Conservation (phyloP, 2,797 vertebrate genomes). For the Tenualosa thibaudeaui region DNA sequence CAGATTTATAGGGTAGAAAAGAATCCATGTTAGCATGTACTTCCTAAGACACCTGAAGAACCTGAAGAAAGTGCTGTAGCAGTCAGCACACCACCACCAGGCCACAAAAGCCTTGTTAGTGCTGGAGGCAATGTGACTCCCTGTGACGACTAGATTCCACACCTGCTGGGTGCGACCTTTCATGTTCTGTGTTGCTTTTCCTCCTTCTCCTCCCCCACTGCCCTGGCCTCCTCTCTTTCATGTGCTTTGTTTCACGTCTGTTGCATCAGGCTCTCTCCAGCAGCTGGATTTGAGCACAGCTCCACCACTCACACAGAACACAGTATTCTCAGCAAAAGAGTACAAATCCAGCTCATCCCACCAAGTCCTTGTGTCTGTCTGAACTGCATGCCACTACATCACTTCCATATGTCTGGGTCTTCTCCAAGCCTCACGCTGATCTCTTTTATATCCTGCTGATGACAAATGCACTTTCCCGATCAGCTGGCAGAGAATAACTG, state of each 20-base stretch:
- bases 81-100: constrained; percentile 28
- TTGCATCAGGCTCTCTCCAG: constrained; percentile 8
- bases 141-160: not conserved
- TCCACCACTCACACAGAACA: not conserved
- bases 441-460: not conserved
- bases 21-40: not conserved
- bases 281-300: constrained; percentile 2
- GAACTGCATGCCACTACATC: not conserved
- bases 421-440: not conserved
- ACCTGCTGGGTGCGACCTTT: constrained; percentile 11
- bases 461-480: too few relatives aligned
- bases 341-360: not conserved
- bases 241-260: not conserved
- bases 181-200: not conserved
- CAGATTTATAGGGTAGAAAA: not conserved
- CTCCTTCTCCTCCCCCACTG: not conserved
- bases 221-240: constrained; percentile 1
- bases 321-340: not conserved
- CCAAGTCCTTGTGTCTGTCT: not conserved
- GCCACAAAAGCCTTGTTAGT: constrained; percentile 24
- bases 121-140: not conserved
- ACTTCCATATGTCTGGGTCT: not conserved
- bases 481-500: too few relatives aligned
- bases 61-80: not conserved
- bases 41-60: not conserved